Evolutionary conservation across 2,888 invertebrate species (phyloP).

Genomic region (Trissoscelio sp.): DNA sequence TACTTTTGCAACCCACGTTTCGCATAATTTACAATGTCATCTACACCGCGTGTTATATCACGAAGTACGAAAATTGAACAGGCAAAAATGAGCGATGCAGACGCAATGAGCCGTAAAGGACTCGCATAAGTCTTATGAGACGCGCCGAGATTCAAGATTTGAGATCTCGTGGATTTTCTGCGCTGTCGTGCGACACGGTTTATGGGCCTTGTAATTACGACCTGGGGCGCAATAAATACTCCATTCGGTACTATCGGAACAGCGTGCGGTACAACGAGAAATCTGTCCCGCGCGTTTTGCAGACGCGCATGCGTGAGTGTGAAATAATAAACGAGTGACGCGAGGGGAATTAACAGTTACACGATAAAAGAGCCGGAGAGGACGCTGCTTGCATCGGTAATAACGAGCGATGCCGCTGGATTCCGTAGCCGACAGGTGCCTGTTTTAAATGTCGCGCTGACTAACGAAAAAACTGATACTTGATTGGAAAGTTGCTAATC

Average conservation of each 20-base stretch:
- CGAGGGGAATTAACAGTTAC: constrained; percentile 63
- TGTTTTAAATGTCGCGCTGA: constrained; percentile 39
- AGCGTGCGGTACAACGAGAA: constrained; percentile 55
- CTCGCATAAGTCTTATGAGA: constrained; percentile 46
- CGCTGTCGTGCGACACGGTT: constrained; percentile 61
- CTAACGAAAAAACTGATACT: constrained; percentile 27
- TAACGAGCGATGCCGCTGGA: constrained; percentile 33
- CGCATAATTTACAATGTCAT: constrained; percentile 22
- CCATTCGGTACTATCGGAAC: constrained; percentile 62
- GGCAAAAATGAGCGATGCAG: constrained; percentile 44
- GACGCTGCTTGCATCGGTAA: constrained; percentile 49
- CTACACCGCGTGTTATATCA: constrained; percentile 21
- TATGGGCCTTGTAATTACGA: constrained; percentile 64
- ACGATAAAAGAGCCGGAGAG: constrained; percentile 55
- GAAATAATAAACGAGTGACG: constrained; percentile 63
- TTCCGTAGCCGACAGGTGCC: constrained; percentile 46
- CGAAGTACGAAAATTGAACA: constrained; percentile 28
- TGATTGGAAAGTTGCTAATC: constrained; percentile 55
- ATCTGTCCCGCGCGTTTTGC: constrained; percentile 48
- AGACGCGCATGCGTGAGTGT: constrained; percentile 49
- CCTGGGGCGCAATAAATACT: constrained; percentile 62
- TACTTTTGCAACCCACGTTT: constrained; percentile 16
- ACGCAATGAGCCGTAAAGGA: constrained; percentile 55
- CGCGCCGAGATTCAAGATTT: constrained; percentile 59
- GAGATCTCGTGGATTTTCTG: constrained; percentile 32